These are phyloP conservation scores for Scolopax rusticola DNA, from an alignment of 2,797 vertebrate genomes.

Conservation along the genomic window DNA sequence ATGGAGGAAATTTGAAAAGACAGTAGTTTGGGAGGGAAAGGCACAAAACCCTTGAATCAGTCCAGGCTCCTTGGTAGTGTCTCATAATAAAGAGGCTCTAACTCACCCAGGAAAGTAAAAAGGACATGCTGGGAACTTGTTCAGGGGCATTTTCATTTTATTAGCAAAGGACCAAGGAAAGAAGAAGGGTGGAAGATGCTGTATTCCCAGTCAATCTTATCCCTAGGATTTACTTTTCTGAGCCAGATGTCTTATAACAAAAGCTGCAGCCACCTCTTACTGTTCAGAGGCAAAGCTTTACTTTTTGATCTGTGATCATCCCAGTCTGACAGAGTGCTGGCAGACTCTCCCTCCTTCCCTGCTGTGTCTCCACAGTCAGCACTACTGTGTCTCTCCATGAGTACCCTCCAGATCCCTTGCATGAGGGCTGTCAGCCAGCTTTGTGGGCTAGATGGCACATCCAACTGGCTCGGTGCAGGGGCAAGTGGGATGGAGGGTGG, in stretches of 20 bases:
- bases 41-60: background rate
- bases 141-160: background rate
- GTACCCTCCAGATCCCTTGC: background rate
- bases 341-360: background rate
- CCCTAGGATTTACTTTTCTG: background rate
- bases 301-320: background rate
- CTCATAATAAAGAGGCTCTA: background rate
- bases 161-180: background rate
- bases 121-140: background rate
- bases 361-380: background rate
- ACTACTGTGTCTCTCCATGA: background rate
- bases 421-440: background rate
- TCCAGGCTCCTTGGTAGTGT: background rate
- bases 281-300: background rate
- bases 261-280: background rate
- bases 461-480: accelerated
- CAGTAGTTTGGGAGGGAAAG: background rate
- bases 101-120: background rate
- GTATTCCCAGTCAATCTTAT: background rate
- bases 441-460: background rate
- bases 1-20: background rate
- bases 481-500: background rate
- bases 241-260: background rate
- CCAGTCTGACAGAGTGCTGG: background rate
- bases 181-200: background rate